Percentiles rank a stretch among this genome's conserved stretches.
Conservation (phyloP, 2,888 invertebrate species). For the Smittia aterrima region DNA sequence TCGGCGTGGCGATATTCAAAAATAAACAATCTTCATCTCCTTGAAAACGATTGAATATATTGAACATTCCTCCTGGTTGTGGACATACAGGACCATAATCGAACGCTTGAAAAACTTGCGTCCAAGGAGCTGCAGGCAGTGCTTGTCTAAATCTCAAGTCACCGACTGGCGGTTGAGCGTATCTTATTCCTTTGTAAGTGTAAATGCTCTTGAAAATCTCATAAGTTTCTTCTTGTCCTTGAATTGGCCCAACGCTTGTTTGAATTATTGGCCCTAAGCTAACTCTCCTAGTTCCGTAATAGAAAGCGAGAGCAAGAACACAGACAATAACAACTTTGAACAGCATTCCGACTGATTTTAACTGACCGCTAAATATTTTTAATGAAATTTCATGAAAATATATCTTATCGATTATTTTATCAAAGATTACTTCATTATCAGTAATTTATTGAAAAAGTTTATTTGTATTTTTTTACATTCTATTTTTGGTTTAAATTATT, state of each 20-base stretch:
- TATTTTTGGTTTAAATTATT: neutral
- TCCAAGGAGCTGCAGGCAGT: neutral
- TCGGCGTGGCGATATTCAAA: conserved; percentile 32
- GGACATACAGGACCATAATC: conserved; percentile 26
- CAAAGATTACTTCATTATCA: too few species aligned
- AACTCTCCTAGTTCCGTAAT: neutral
- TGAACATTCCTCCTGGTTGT: neutral
- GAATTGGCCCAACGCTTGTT: conserved; percentile 36
- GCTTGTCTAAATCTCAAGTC: conserved; percentile 34
- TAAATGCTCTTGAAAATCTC: conserved; percentile 2
- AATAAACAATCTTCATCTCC: conserved; percentile 38
- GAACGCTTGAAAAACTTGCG: neutral
- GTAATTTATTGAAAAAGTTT: too few species aligned
- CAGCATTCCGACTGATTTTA: too few species aligned
- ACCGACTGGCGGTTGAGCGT: conserved; percentile 28
- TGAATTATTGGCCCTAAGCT: conserved; percentile 27
- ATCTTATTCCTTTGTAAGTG: conserved; percentile 26
- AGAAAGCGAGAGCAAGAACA: too few species aligned
- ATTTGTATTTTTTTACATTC: too few species aligned
- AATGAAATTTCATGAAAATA: too few species aligned
- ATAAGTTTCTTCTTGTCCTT: conserved; percentile 31
- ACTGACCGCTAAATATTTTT: too few species aligned
- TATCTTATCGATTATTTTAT: too few species aligned
- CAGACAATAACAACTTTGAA: too few species aligned
- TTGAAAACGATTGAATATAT: neutral